phyloP scores from a whole-genome alignment of 2,113 vertebrate species.

The Raja brachyura region DNA sequence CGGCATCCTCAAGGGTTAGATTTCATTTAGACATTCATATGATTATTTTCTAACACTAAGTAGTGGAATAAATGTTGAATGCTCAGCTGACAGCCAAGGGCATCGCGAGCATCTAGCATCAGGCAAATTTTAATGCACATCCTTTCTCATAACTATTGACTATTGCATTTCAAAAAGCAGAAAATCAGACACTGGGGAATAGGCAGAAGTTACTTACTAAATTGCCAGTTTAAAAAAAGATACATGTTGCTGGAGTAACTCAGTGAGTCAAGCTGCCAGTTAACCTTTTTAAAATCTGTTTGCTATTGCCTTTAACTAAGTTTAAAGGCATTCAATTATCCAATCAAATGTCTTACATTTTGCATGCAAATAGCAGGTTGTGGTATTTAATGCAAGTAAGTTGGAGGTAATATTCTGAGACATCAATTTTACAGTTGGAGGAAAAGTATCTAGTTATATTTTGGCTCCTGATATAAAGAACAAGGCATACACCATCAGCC shows the following conservation, averaged over 20 bases:
- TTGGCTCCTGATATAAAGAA: neutral
- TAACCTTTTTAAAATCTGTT: neutral
- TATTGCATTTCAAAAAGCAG: neutral
- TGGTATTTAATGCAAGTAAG: neutral
- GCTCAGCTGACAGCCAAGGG: neutral
- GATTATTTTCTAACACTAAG: no score
- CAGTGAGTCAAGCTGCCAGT: no score
- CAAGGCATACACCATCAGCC: neutral
- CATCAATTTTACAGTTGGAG: neutral
- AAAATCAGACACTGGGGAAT: neutral
- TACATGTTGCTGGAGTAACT: no score
- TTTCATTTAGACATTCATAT: neutral
- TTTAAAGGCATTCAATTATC: neutral
- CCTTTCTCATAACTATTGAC: no score
- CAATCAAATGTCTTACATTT: neutral
- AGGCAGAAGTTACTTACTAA: neutral
- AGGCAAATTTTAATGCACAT: neutral
- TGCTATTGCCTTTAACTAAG: neutral
- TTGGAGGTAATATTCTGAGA: neutral
- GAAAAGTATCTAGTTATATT: neutral
- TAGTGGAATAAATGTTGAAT: neutral
- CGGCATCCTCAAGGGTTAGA: neutral
- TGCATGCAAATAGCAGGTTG: neutral
- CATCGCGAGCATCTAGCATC: neutral
- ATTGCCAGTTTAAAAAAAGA: neutral